Percentiles rank a stretch among this genome's conserved stretches.
Evolutionary conservation across 1,140 invertebrate genomes (phyloP).

Genomic region (Neoseiulus cucumeris): DNA sequence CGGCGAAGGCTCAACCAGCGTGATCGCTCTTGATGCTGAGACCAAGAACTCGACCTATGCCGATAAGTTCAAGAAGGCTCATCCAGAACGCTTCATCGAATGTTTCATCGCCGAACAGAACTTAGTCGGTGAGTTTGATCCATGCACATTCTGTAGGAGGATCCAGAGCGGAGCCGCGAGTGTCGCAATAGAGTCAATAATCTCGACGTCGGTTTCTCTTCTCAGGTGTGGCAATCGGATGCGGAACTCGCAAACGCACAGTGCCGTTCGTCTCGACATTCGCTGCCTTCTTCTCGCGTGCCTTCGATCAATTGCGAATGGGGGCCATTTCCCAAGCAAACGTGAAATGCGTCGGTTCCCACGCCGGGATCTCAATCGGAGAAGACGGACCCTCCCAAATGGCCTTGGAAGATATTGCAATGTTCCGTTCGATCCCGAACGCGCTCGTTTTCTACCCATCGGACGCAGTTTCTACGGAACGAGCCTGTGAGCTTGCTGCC

Average conservation of each 20-base stretch:
- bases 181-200: no score
- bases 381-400: conserved; percentile 99
- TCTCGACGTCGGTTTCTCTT: no score
- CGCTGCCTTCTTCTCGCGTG: conserved; percentile 87
- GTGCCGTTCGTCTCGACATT: conserved; percentile 89
- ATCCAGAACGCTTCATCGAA: conserved; percentile 63
- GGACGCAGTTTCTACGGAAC: conserved; percentile 82
- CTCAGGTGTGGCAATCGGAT: conserved; percentile 68
- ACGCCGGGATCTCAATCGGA: conserved; percentile 73
- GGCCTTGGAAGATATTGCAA: conserved; percentile 89
- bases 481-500: conserved; percentile 82
- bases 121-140: conserved; percentile 42
- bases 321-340: conserved; percentile 93
- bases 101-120: conserved; percentile 99
- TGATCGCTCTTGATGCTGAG: conserved; percentile 82
- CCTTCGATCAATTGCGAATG: conserved; percentile 96
- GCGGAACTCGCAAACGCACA: conserved; percentile 63
- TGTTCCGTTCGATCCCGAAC: conserved; percentile 80
- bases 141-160: no score
- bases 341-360: conserved; percentile 81
- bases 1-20: conserved; percentile 55
- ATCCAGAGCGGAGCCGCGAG: no score
- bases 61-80: conserved; percentile 57
- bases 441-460: conserved; percentile 89
- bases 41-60: conserved; percentile 97